phyloP scores from a whole-genome alignment of 2,888 invertebrate genomes.

The Tetragonisca angustula region DNA sequence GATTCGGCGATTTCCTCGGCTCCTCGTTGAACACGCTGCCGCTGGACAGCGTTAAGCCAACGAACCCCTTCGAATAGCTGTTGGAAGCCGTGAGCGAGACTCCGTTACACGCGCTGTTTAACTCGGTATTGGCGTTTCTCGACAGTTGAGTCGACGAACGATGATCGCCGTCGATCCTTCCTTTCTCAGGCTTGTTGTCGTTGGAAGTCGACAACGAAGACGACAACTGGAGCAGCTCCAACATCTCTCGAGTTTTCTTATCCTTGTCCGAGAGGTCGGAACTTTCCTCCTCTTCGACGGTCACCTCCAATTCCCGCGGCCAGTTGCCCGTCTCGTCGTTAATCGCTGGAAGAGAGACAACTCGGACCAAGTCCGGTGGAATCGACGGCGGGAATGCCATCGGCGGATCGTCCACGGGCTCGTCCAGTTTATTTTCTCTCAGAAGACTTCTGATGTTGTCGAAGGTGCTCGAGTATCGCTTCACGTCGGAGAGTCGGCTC shows the following conservation, averaged over 20 bases:
- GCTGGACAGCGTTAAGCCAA: slow-evolving; percentile 68
- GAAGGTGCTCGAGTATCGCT: slow-evolving; percentile 91
- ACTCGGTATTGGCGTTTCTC: slow-evolving; percentile 1
- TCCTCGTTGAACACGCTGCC: slow-evolving; percentile 7
- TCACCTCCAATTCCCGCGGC: slow-evolving; percentile 83
- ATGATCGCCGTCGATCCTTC: slow-evolving; percentile 17
- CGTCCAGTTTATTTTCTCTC: slow-evolving; percentile 87
- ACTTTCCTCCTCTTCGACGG: slow-evolving; percentile 75
- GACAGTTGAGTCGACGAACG: slow-evolving; percentile 22
- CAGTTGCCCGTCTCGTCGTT: slow-evolving; percentile 85
- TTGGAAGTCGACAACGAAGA: not conserved
- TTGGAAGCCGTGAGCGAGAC: slow-evolving; percentile 30
- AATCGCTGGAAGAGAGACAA: slow-evolving; percentile 88
- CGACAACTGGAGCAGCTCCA: slow-evolving; percentile 2
- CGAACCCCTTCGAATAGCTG: slow-evolving; percentile 25
- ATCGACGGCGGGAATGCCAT: slow-evolving; percentile 86
- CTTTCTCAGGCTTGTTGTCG: not conserved
- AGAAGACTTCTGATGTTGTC: slow-evolving; percentile 91
- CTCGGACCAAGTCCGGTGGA: slow-evolving; percentile 88
- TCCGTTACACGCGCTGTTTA: slow-evolving; percentile 74
- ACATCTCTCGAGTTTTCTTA: slow-evolving; percentile 21
- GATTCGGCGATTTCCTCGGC: slow-evolving; percentile 28
- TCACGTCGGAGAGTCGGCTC: slow-evolving; percentile 87
- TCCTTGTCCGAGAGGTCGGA: slow-evolving; percentile 74
- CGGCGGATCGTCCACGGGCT: slow-evolving; percentile 84